These are phyloP conservation scores for Euclidia mi DNA, from an alignment of 2,888 invertebrate genomes.

Conservation along the genomic window DNA sequence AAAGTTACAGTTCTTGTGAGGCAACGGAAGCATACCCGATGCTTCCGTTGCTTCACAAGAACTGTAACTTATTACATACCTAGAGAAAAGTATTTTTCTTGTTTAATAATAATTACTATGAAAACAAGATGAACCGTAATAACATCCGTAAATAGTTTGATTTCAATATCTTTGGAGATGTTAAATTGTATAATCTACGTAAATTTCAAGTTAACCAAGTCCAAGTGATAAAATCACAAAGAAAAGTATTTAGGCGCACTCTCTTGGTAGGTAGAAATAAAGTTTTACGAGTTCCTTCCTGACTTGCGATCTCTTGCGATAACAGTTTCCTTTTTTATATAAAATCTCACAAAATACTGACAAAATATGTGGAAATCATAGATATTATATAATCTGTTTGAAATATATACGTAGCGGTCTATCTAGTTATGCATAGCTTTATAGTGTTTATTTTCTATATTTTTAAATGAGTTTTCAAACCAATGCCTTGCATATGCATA, in stretches of 20 bases:
- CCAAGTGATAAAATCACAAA: background rate
- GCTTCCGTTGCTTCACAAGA: no score
- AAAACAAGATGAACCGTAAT: background rate
- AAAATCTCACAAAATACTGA: background rate
- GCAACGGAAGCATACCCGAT: no score
- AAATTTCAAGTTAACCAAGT: background rate
- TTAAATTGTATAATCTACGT: background rate
- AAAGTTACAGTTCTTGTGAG: no score
- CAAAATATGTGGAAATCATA: background rate
- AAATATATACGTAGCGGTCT: no score
- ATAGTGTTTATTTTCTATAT: no score
- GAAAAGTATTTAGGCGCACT: background rate
- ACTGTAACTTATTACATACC: no score
- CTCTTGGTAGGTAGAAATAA: background rate
- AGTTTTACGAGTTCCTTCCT: slow-evolving; percentile 5
- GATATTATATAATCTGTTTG: background rate
- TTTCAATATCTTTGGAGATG: background rate
- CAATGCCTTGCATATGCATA: no score
- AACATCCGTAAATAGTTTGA: background rate
- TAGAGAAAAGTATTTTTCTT: no score
- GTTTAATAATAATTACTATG: background rate
- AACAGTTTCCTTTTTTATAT: slow-evolving; percentile 6
- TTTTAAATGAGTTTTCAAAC: no score
- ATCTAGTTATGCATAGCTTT: no score
- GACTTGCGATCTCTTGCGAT: slow-evolving; percentile 3